These are phyloP conservation scores for Galeopsomyia nigrocyanea DNA, from an alignment of 2,888 invertebrate species.

Conservation along the genomic window DNA sequence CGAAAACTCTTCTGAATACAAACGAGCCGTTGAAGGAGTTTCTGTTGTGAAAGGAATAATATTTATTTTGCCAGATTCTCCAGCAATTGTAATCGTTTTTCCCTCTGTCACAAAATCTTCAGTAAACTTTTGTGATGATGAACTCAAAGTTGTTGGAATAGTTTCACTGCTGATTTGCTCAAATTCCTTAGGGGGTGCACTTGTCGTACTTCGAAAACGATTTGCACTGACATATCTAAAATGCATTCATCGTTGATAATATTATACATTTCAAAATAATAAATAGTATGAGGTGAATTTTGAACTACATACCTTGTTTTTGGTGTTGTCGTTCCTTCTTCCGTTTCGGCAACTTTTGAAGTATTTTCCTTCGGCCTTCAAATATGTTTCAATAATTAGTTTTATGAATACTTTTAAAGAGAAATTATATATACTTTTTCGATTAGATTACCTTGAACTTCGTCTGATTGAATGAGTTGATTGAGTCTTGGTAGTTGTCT, in stretches of 20 bases:
- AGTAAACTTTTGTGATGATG: conserved; percentile 10
- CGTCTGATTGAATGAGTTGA: too few relatives aligned
- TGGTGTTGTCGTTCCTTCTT: conserved; percentile 28
- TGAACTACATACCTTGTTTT: conserved; percentile 34
- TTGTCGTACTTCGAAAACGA: conserved; percentile 64
- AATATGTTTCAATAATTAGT: background rate
- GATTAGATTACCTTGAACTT: too few relatives aligned
- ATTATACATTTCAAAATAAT: too few relatives aligned
- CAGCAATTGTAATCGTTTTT: conserved; percentile 42
- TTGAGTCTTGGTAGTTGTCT: conserved; percentile 1
- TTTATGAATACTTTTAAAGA: background rate
- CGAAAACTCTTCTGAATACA: conserved; percentile 25
- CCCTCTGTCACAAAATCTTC: conserved; percentile 24
- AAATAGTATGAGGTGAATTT: background rate
- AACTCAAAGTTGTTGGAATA: conserved; percentile 16
- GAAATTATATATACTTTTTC: too few relatives aligned
- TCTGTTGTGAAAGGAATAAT: conserved; percentile 42
- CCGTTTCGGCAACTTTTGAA: background rate
- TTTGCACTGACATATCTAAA: conserved; percentile 67
- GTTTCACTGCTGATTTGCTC: conserved; percentile 27
- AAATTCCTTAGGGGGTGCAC: conserved; percentile 20
- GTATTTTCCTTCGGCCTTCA: conserved; percentile 13
- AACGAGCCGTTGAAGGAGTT: conserved; percentile 37
- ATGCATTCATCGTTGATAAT: conserved; percentile 26
- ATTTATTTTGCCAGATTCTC: conserved; percentile 47